Conservation (phyloP, 2,888 invertebrate genomes). For the Hipparchia semele region DNA sequence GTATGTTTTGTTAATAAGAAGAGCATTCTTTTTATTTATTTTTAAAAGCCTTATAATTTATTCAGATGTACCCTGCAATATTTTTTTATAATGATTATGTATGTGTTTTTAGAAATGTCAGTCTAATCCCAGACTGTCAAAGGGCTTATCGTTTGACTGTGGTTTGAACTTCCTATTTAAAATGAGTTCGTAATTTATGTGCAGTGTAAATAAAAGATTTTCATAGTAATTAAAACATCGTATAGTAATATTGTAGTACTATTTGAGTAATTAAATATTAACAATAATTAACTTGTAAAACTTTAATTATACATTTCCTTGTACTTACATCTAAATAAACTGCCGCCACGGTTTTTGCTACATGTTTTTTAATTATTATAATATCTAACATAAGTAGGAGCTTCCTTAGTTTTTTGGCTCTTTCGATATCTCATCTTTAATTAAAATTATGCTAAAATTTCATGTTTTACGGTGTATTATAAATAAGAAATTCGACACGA, state of each 20-base stretch:
- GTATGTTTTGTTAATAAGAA: no score
- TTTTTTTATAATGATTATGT: constrained; percentile 22
- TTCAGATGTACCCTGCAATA: no score
- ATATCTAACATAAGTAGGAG: neutral
- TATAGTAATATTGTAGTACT: neutral
- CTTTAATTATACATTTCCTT: constrained; percentile 9
- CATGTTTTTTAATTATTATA: neutral
- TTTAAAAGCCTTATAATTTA: no score
- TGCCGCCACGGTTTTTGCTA: neutral
- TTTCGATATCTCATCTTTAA: neutral
- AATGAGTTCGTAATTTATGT: constrained; percentile 6
- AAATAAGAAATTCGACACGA: no score
- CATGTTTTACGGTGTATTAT: no score
- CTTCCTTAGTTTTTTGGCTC: constrained; percentile 9
- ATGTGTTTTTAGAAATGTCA: neutral
- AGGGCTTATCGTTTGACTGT: no score
- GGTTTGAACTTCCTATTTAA: neutral
- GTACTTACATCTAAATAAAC: constrained; percentile 7
- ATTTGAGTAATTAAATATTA: constrained; percentile 17
- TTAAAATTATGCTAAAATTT: no score
- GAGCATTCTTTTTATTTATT: no score
- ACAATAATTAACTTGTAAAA: neutral
- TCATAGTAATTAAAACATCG: neutral
- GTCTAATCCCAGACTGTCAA: no score
- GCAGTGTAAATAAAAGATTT: constrained; percentile 1